Evolutionary conservation across 64 coral and sea anemone genomes (phyloP).

Genomic region (Porites australiensis): DNA sequence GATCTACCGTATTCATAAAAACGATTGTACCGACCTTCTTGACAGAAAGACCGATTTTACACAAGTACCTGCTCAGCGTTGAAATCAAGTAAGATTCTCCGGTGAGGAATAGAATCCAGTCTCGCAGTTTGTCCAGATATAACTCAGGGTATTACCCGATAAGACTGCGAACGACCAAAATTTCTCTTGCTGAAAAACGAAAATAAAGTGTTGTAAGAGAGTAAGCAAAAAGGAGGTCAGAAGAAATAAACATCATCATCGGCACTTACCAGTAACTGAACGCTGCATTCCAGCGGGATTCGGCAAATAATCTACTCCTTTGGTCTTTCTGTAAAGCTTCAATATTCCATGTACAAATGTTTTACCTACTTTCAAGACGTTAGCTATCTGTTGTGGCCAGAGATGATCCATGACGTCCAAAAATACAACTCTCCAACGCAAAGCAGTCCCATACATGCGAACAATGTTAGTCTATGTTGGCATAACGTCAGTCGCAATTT

Average conservation of each 20-base stretch:
- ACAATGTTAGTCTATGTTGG: background rate
- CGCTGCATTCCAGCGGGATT: conserved; percentile 4
- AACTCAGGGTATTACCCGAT: conserved; percentile 45
- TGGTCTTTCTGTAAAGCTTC: conserved; percentile 42
- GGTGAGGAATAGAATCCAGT: conserved; percentile 12
- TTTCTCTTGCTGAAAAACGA: conserved; percentile 12
- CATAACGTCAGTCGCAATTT: background rate
- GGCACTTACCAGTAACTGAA: conserved; percentile 24
- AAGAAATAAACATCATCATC: background rate
- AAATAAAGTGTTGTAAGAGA: background rate
- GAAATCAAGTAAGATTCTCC: conserved; percentile 12
- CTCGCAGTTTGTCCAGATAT: conserved; percentile 32
- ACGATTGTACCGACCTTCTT: too few relatives aligned
- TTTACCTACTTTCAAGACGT: conserved; percentile 54
- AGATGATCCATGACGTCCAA: conserved; percentile 35
- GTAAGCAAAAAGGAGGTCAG: background rate
- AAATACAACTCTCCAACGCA: conserved; percentile 60
- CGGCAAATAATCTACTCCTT: conserved; percentile 43
- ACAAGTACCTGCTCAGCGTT: too few relatives aligned
- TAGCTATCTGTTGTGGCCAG: conserved; percentile 27
- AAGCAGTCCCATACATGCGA: conserved; percentile 27
- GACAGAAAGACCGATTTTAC: too few relatives aligned
- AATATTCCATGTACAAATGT: conserved; percentile 51
- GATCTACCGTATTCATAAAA: too few relatives aligned
- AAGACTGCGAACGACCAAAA: conserved; percentile 34